Evolutionary conservation across 2,888 invertebrate genomes (phyloP).

Genomic region (Chrysodeixis includens): DNA sequence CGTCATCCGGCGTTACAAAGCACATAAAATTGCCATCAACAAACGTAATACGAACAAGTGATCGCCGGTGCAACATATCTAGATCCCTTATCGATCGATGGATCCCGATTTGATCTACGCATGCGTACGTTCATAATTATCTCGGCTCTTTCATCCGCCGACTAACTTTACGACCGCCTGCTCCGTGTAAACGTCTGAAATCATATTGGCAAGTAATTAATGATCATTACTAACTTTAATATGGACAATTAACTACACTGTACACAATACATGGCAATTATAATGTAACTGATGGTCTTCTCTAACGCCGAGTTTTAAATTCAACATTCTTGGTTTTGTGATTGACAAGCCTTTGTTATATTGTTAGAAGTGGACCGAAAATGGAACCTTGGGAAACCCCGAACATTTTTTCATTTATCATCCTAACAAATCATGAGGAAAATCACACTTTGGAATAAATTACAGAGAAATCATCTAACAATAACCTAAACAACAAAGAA

Average conservation of each 20-base stretch:
- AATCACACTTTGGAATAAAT: constrained; percentile 43
- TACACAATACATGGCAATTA: constrained; percentile 68
- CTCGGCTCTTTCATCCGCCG: constrained; percentile 86
- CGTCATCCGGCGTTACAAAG: constrained; percentile 62
- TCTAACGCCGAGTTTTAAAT: constrained; percentile 57
- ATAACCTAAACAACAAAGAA: constrained; percentile 58
- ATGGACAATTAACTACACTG: constrained; percentile 78
- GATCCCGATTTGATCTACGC: constrained; percentile 87
- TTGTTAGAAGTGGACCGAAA: constrained; percentile 50
- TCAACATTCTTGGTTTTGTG: constrained; percentile 54
- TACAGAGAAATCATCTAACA: constrained; percentile 41
- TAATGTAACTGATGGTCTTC: constrained; percentile 62
- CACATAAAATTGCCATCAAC: constrained; percentile 71
- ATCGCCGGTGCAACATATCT: constrained; percentile 77
- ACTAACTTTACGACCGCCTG: constrained; percentile 82
- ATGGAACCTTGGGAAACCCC: constrained; percentile 50
- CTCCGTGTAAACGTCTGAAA: constrained; percentile 84
- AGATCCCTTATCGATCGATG: constrained; percentile 86
- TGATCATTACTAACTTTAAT: constrained; percentile 78
- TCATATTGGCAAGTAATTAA: constrained; percentile 85
- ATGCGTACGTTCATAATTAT: constrained; percentile 87
- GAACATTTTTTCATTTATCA: constrained; percentile 38
- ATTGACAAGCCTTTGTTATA: constrained; percentile 50
- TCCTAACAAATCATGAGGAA: constrained; percentile 54
- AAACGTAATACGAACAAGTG: constrained; percentile 74